Conservation (phyloP, 2,113 vertebrate species). For the Lycaon pictus region DNA sequence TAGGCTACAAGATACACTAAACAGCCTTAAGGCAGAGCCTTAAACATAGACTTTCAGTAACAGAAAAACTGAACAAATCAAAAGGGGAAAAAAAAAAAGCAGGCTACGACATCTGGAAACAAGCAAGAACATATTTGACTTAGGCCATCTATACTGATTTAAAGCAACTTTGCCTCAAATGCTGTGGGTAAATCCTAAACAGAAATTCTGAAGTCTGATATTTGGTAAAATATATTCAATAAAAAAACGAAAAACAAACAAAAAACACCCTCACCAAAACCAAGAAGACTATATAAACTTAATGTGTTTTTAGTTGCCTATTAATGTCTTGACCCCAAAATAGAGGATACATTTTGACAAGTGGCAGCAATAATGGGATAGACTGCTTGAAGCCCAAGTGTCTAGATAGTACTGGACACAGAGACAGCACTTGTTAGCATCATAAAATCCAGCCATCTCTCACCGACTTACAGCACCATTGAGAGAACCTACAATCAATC, state of each 20-base stretch:
- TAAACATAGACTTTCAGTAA: background rate
- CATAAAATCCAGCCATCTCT: background rate
- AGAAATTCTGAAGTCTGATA: background rate
- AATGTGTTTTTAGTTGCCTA: background rate
- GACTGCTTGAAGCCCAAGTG: background rate
- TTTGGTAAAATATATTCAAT: conserved; percentile 12
- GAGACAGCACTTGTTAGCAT: background rate
- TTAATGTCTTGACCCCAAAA: background rate
- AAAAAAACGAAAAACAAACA: background rate
- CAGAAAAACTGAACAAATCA: background rate
- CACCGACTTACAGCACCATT: background rate
- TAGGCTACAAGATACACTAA: conserved; percentile 57
- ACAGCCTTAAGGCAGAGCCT: background rate
- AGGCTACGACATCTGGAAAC: background rate
- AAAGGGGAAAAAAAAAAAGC: background rate
- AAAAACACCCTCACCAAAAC: background rate
- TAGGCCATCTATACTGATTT: background rate
- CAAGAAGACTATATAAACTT: background rate
- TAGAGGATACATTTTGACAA: background rate
- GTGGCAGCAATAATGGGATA: background rate
- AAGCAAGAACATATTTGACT: background rate
- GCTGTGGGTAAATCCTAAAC: background rate
- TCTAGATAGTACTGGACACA: background rate
- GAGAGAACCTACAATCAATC: background rate
- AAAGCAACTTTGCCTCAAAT: background rate